Evolutionary conservation across 2,113 vertebrate genomes (phyloP), one percentile per base, ranked within the genome.

Genomic region (Tapirus terrestris): DNA sequence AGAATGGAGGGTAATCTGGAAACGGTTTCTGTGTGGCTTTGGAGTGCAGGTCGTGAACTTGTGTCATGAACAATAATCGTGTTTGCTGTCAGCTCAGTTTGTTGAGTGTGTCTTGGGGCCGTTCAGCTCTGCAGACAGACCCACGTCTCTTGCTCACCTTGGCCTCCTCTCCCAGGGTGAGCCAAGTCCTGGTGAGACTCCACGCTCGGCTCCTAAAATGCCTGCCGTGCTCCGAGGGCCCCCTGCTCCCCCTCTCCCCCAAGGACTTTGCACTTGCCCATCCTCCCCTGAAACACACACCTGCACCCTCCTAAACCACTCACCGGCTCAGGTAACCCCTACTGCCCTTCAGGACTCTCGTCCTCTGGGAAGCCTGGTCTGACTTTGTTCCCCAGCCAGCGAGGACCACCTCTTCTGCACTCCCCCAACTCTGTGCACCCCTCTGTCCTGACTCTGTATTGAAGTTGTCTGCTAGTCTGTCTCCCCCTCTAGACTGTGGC

Each of bases 231-330:
- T 7, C 39, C 4, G 33, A 81, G 53, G 53, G 33, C 25, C 1
- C 75, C 0, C 0, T 1, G 1, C 31, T 36, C 11, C 0, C 29
- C 72, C 63, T 14, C 8, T 75, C 56, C 53, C 33, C 23, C 4
- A 7, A 21, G 61, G 51, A 27, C 90, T 60, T n/a, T 68, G 60
- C 8, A 5, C 33, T 29, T 14, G 5, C 8, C 0, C 0, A 7
- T 31, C 60, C 23, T 48, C 2, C 0, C 63, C 9, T 8, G 23
- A 73, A 56, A 8, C 3, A 11, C 60, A n/a, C 16, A 14, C 58
- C 33, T 11, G 10, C 9, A 6, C 48, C 76, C 31, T 81, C 43
- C 27, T 43, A 1, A 17, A 6, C 29, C 48, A 29, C 16, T 23
- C 0, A 0, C 3, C 1, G 33, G 45, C 65, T 48, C 6, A 0